Conservation (phyloP, 2,888 invertebrate species). For the Gonocerus acuteangulatus region DNA sequence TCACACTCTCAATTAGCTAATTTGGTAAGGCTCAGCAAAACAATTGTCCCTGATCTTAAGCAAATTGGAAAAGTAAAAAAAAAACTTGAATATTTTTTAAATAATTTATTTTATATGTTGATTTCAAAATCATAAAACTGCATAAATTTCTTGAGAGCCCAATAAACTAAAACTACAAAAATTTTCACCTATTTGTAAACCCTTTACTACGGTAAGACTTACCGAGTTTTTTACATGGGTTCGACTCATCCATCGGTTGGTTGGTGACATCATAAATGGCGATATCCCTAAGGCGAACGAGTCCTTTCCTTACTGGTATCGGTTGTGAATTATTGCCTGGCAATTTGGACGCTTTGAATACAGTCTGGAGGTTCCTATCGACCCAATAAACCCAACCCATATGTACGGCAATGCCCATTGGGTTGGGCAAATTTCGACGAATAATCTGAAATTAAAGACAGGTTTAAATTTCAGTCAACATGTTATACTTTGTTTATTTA, state of each 20-base stretch:
- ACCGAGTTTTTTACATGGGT: slow-evolving; percentile 61
- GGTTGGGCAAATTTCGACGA: slow-evolving; percentile 79
- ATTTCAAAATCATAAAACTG: too few relatives aligned
- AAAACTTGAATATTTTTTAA: too few relatives aligned
- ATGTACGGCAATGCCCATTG: slow-evolving; percentile 85
- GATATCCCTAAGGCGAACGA: slow-evolving; percentile 80
- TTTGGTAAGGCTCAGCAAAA: too few relatives aligned
- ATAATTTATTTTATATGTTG: too few relatives aligned
- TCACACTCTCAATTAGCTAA: too few relatives aligned
- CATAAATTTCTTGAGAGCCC: too few relatives aligned
- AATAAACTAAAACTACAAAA: too few relatives aligned
- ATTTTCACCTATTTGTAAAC: too few relatives aligned
- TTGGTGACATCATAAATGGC: slow-evolving; percentile 81
- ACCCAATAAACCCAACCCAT: slow-evolving; percentile 87
- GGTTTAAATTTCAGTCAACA: too few relatives aligned
- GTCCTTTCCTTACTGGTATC: slow-evolving; percentile 67
- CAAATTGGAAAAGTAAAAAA: too few relatives aligned
- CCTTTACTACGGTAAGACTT: too few relatives aligned
- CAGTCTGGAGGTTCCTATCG: slow-evolving; percentile 78
- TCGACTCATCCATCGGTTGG: slow-evolving; percentile 75
- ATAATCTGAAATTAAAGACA: slow-evolving; percentile 50
- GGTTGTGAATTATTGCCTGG: slow-evolving; percentile 64
- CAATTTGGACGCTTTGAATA: slow-evolving; percentile 71
- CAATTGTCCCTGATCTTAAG: too few relatives aligned
- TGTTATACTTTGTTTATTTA: slow-evolving; percentile 34